These are phyloP conservation scores for Astyanax mexicanus DNA, from an alignment of 2,797 vertebrate genomes.

Conservation along the genomic window DNA sequence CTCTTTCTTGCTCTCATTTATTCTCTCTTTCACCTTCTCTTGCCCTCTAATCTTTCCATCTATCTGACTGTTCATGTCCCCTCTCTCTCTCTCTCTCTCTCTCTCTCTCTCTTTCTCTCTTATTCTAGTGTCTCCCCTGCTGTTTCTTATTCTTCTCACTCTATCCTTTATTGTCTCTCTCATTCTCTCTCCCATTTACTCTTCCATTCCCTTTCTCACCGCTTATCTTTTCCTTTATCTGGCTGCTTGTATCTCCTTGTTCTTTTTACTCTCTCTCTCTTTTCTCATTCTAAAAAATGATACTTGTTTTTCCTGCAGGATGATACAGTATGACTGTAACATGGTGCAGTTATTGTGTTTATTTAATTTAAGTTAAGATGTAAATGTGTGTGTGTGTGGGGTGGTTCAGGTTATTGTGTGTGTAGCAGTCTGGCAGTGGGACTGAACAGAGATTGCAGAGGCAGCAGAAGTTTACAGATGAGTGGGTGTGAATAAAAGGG, in stretches of 20 bases:
- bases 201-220: background rate
- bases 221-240: too few species aligned
- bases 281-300: background rate
- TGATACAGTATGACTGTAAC: background rate
- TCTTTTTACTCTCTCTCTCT: constrained; percentile 15
- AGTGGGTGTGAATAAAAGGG: constrained; percentile 50
- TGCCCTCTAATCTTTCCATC: background rate
- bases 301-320: background rate
- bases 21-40: too few species aligned
- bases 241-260: too few species aligned
- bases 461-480: constrained; percentile 59
- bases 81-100: background rate
- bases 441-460: constrained; percentile 48
- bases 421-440: constrained; percentile 37
- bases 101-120: background rate
- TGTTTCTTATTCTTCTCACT: too few species aligned
- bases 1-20: background rate
- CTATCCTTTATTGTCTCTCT: background rate
- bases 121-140: too few species aligned
- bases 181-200: constrained; percentile 13
- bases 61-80: background rate
- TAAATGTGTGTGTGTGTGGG: constrained; percentile 46
- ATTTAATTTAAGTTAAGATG: constrained; percentile 49
- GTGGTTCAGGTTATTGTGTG: constrained; percentile 17
- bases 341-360: background rate